Percentiles rank a stretch among this genome's conserved stretches.
phyloP scores from a whole-genome alignment of 2,797 vertebrate species.

The Sciurus vulgaris region DNA sequence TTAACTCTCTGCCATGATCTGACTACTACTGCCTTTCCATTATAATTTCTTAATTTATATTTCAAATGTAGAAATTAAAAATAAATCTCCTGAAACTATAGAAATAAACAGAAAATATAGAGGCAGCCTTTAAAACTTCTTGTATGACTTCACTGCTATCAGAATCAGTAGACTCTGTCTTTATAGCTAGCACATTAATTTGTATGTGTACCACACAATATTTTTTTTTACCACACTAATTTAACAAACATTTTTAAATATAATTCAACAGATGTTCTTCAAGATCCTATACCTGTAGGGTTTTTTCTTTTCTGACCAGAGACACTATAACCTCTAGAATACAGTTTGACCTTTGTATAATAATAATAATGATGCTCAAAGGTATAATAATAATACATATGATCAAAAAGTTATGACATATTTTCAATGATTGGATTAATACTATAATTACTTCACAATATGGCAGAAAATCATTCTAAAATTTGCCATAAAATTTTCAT shows the following conservation, averaged over 20 bases:
- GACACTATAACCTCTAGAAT: background rate
- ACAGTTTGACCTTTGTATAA: background rate
- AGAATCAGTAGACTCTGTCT: background rate
- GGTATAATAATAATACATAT: background rate
- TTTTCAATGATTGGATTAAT: background rate
- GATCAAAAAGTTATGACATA: background rate
- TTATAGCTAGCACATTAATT: background rate
- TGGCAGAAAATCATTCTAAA: background rate
- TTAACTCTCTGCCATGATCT: background rate
- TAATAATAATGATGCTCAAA: background rate
- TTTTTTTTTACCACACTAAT: background rate
- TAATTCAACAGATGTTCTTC: background rate
- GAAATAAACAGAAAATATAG: slow-evolving; percentile 4
- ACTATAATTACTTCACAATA: background rate
- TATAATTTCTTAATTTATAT: background rate
- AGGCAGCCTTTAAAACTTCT: background rate
- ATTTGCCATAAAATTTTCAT: background rate
- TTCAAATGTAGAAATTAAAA: slow-evolving; percentile 12
- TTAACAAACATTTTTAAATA: background rate
- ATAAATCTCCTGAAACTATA: background rate
- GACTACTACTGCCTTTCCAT: background rate
- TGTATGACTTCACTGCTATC: background rate
- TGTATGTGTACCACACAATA: background rate
- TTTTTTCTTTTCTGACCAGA: background rate
- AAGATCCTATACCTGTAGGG: background rate